phyloP scores from a whole-genome alignment of 2,888 invertebrate species.

The Periphyllus acericola region DNA sequence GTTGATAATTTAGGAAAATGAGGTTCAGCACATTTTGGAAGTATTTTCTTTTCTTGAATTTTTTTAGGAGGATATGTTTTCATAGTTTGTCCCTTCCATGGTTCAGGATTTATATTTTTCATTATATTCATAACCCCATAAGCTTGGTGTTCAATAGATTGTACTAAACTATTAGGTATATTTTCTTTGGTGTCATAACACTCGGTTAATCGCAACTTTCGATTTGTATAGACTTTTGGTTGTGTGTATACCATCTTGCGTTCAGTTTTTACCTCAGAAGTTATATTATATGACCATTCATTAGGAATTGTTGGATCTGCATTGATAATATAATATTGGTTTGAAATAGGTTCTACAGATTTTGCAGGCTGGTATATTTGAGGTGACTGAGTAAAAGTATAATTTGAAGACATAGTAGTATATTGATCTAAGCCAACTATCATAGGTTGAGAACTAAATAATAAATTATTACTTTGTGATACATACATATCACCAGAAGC shows the following conservation, averaged over 20 bases:
- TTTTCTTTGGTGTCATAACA: conserved; percentile 56
- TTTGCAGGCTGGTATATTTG: conserved; percentile 46
- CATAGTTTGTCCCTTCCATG: conserved; percentile 47
- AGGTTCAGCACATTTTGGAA: conserved; percentile 36
- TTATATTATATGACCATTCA: conserved; percentile 51
- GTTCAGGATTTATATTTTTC: conserved; percentile 50
- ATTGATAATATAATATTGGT: conserved; percentile 55
- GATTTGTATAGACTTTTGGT: conserved; percentile 50
- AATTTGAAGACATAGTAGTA: conserved; percentile 46
- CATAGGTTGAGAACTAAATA: conserved; percentile 52
- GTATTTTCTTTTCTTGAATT: conserved; percentile 44
- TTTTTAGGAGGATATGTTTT: conserved; percentile 55
- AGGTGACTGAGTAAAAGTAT: conserved; percentile 47
- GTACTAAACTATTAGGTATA: conserved; percentile 55
- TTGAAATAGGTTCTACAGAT: conserved; percentile 48
- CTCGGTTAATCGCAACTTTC: conserved; percentile 32
- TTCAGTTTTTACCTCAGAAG: conserved; percentile 35
- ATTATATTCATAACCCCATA: conserved; percentile 48
- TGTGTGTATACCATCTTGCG: conserved; percentile 37
- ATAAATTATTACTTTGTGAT: conserved; percentile 48
- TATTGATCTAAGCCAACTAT: conserved; percentile 51
- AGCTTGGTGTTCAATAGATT: conserved; percentile 36
- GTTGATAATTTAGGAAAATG: conserved; percentile 70
- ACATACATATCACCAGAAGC: conserved; percentile 45
- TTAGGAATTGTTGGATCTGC: conserved; percentile 43